Evolutionary conservation across 2,888 invertebrate genomes (phyloP).

Genomic region (Lepas anatifera): DNA sequence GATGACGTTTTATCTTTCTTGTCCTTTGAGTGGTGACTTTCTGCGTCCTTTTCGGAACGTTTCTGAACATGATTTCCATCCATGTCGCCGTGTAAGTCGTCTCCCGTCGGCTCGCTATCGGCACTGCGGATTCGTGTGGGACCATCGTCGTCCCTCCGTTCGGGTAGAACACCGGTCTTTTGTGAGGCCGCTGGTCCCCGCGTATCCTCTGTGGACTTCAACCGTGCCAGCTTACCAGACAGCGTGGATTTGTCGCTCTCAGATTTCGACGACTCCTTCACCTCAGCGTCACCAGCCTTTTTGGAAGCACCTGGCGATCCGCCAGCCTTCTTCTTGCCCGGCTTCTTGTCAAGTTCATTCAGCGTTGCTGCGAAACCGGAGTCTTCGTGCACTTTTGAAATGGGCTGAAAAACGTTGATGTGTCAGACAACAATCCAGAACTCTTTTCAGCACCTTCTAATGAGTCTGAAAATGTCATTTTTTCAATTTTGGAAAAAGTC

Average conservation of each 20-base stretch:
- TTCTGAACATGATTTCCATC: neutral
- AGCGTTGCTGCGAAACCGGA: neutral
- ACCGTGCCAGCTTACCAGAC: neutral
- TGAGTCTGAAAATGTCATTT: no score
- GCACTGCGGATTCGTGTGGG: neutral
- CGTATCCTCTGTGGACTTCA: neutral
- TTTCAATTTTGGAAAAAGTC: no score
- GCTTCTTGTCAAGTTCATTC: neutral
- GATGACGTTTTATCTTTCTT: neutral
- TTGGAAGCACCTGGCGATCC: no score
- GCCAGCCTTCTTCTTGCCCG: neutral
- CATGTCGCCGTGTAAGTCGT: neutral
- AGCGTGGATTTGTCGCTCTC: neutral
- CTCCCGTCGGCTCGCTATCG: no score
- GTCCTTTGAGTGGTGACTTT: neutral
- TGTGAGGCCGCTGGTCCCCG: no score
- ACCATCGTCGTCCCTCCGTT: neutral
- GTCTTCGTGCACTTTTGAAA: neutral
- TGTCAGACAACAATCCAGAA: no score
- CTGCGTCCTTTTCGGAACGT: neutral
- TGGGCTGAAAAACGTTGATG: neutral
- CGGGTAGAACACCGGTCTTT: neutral
- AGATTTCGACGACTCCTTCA: no score
- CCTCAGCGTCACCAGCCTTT: no score
- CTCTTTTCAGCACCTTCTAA: no score